Percentiles rank a stretch among this genome's conserved stretches.
phyloP scores from a whole-genome alignment of 2,113 vertebrate genomes.

The Chionodraco myersi region DNA sequence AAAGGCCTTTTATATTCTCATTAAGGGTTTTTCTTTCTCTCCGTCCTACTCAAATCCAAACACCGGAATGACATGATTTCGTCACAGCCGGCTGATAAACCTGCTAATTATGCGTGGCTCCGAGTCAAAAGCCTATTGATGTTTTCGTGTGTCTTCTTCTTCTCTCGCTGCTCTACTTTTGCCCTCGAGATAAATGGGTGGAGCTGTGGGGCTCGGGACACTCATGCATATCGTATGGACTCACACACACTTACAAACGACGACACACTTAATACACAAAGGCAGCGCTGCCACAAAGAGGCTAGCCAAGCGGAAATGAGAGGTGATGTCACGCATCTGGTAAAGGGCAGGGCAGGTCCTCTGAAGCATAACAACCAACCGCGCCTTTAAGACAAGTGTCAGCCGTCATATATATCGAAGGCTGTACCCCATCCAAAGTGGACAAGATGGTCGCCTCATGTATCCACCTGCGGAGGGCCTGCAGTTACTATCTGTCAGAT shows the following conservation, averaged over 20 bases:
- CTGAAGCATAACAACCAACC: conserved; percentile 23
- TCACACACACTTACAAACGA: conserved; percentile 27
- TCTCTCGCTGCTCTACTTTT: conserved; percentile 24
- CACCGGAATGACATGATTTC: conserved; percentile 60
- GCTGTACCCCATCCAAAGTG: background rate
- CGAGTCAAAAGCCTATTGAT: conserved; percentile 57
- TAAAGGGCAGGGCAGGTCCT: conserved; percentile 30
- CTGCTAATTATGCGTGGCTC: conserved; percentile 71
- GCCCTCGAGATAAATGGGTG: conserved; percentile 51
- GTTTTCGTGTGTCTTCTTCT: conserved; percentile 36
- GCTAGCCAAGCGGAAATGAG: conserved; percentile 59
- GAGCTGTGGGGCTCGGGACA: conserved; percentile 35
- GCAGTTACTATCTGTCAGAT: conserved; percentile 60
- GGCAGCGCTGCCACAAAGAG: conserved; percentile 44
- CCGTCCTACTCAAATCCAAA: conserved; percentile 60
- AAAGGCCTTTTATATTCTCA: conserved; percentile 63
- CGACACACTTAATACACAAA: conserved; percentile 3
- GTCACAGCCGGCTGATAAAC: conserved; percentile 75
- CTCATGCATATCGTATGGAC: conserved; percentile 51
- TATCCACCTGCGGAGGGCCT: conserved; percentile 39
- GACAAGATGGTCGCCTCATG: conserved; percentile 42
- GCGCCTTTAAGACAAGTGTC: conserved; percentile 47
- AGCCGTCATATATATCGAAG: conserved; percentile 49
- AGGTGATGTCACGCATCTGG: conserved; percentile 63
- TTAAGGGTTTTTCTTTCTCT: conserved; percentile 36